Evolutionary conservation across 1,140 invertebrate species (phyloP), one percentile per base, ranked within the genome.

Genomic region (Danaus melanippus): DNA sequence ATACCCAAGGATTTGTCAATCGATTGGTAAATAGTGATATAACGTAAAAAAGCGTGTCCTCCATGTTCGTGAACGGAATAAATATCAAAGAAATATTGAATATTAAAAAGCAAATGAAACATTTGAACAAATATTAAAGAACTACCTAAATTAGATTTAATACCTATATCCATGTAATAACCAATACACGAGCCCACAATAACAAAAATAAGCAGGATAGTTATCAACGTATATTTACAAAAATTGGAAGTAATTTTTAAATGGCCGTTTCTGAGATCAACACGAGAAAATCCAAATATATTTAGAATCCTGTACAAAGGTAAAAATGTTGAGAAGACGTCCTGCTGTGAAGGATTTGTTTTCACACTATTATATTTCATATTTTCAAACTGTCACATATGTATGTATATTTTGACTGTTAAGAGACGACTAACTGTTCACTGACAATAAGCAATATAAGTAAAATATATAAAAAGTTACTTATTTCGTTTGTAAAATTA

Each of bases 1-100:
- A 52, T 53, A 8, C 58, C 58, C 8, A 68, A 48, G 5, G 58
- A 15, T 42, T 42, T 60, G 21, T 71, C 69, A 10, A 71, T 56
- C 11, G 53, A 12, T 10, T 71, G 58, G 47, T 60, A 68, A 10
- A 56, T 6, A 2, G 45, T 53, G 11, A 62, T 53, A 9, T 71
- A 68, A 5, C 62, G 46, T 39, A 71, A 43, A 8, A 39, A 50
- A 9, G 10, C 8, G 0, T 62, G 47, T 32, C 54, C 50, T 1
- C 62, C 58, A n/a, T 56, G 53, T 50, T 58, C 62, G 41, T 59
- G 59, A 9, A 66, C 52, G 8, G 43, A 62, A 10, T 46, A 46
- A 11, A 71, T 39, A 48, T 66, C 64, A 2, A 62, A 11, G 0
- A 66, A 41, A 15, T 65, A 63, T 17, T 63, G 58, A 11, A 58